These are phyloP conservation scores for Choloepus hoffmanni DNA, from an alignment of 2,113 vertebrate species.

Conservation along the genomic window DNA sequence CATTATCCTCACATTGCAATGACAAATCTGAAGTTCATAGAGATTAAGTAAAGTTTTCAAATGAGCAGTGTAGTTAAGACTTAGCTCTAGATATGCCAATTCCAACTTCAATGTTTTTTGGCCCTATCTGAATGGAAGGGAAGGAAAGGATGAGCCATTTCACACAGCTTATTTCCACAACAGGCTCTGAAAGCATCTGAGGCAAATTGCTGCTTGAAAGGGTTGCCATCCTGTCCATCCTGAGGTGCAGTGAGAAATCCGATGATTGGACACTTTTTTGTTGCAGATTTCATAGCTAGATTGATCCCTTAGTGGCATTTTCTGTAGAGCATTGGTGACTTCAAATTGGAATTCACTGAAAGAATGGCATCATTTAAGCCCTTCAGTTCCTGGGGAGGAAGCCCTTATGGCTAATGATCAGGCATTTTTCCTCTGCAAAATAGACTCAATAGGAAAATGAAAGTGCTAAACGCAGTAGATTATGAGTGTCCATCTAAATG, in stretches of 20 bases:
- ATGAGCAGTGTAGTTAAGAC: background rate
- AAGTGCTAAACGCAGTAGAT: background rate
- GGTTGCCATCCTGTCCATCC: background rate
- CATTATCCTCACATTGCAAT: constrained; percentile 16
- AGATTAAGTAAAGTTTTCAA: constrained; percentile 13
- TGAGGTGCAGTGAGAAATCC: background rate
- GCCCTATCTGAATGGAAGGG: background rate
- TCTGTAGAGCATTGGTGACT: background rate
- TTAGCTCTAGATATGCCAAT: background rate
- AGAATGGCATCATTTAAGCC: background rate
- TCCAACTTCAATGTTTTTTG: background rate
- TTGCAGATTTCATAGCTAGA: background rate
- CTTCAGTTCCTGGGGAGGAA: background rate
- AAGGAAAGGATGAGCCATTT: background rate
- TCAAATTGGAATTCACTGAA: background rate
- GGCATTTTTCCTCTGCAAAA: background rate
- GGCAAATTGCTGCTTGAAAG: background rate
- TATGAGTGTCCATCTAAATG: background rate
- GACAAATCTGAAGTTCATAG: background rate
- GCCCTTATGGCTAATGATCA: background rate
- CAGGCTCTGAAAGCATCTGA: background rate
- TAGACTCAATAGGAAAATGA: background rate
- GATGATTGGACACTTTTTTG: background rate
- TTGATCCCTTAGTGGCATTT: background rate
- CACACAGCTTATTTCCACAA: background rate